Evolutionary conservation across 2,888 invertebrate genomes (phyloP).

Genomic region (Sturmia bella): DNA sequence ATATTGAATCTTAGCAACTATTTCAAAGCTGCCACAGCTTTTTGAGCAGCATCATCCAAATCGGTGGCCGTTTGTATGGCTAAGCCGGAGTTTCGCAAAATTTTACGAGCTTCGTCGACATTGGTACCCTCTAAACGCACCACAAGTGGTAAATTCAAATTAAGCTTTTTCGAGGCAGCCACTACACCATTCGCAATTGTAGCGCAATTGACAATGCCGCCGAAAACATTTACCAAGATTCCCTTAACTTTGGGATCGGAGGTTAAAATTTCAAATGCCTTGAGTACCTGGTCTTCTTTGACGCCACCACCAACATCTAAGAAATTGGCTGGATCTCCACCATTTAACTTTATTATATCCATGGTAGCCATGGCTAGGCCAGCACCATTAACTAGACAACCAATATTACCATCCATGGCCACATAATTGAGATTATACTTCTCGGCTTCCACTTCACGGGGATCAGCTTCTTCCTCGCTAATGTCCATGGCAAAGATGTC

Average conservation of each 20-base stretch:
- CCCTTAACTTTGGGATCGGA: slow-evolving; percentile 94
- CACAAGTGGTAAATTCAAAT: slow-evolving; percentile 93
- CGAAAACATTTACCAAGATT: slow-evolving; percentile 99
- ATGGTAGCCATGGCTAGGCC: slow-evolving; percentile 99
- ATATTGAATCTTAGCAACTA: slow-evolving; percentile 52
- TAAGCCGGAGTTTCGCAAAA: slow-evolving; percentile 92
- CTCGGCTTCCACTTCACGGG: slow-evolving; percentile 96
- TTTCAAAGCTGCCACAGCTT: slow-evolving; percentile 86
- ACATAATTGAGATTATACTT: slow-evolving; percentile 97
- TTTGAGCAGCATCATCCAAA: slow-evolving; percentile 95
- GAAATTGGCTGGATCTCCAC: slow-evolving; percentile 98
- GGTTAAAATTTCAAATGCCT: slow-evolving; percentile 95
- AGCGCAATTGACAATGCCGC: slow-evolving; percentile 98
- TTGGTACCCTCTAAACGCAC: slow-evolving; percentile 98
- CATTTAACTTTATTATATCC: slow-evolving; percentile 98
- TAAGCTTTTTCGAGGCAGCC: slow-evolving; percentile 90
- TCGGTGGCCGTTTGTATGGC: slow-evolving; percentile 91
- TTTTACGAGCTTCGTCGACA: slow-evolving; percentile 90
- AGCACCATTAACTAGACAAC: slow-evolving; percentile 97
- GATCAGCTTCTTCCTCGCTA: slow-evolving; percentile 94
- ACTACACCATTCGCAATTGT: slow-evolving; percentile 98
- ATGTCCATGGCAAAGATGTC: slow-evolving; percentile 95
- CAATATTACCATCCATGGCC: slow-evolving; percentile 98
- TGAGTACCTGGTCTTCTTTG: slow-evolving; percentile 95
- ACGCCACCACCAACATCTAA: slow-evolving; percentile 98